phyloP scores from a whole-genome alignment of 2,113 vertebrate genomes.

The Siniperca chuatsi region DNA sequence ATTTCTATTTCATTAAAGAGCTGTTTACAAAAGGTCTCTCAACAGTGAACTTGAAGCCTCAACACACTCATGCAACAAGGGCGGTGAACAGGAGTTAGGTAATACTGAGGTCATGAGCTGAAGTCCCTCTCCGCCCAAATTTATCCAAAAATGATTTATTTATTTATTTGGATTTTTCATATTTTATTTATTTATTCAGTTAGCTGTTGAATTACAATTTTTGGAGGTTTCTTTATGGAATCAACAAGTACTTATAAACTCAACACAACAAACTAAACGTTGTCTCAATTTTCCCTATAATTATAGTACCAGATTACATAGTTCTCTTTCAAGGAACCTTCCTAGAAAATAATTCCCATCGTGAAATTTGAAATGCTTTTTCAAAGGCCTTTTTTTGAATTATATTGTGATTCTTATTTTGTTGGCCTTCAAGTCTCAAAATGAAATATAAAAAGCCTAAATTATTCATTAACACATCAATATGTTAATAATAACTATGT shows the following conservation, averaged over 20 bases:
- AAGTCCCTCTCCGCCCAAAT: background rate
- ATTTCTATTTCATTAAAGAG: constrained; percentile 70
- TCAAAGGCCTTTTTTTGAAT: background rate
- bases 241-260: no score
- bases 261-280: background rate
- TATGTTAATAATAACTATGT: background rate
- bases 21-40: constrained; percentile 56
- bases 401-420: background rate
- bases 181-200: background rate
- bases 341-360: background rate
- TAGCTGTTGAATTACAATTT: background rate
- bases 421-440: background rate
- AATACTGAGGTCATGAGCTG: background rate
- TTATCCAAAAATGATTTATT: background rate
- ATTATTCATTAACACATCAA: background rate
- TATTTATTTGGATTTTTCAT: background rate
- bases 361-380: background rate
- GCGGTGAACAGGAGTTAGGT: background rate
- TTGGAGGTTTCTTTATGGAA: background rate
- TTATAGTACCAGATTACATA: background rate
- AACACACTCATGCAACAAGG: background rate
- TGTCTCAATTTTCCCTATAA: background rate
- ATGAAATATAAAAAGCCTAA: background rate
- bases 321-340: background rate
- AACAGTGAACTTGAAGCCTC: background rate